Evolutionary conservation across 64 coral and sea anemone species (phyloP).

Genomic region (Dendronephthya gigantea): DNA sequence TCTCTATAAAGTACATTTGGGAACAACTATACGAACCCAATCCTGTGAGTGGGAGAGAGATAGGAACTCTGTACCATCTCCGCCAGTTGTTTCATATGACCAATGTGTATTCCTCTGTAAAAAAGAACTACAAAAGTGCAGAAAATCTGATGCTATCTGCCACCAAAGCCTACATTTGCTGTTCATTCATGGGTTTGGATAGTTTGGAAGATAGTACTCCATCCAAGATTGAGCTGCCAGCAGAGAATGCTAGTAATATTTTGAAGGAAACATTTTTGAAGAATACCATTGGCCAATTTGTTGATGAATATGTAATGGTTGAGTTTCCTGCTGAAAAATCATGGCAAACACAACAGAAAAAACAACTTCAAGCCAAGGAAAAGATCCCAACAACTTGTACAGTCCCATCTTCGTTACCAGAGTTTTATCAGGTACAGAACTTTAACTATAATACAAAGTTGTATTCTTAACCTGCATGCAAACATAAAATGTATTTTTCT

Average conservation of each 20-base stretch:
- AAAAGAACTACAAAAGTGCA: not conserved
- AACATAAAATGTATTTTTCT: no score
- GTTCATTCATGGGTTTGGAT: not conserved
- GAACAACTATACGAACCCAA: not conserved
- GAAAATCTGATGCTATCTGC: not conserved
- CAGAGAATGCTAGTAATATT: no score
- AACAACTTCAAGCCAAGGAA: no score
- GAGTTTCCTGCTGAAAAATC: no score
- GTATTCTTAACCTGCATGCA: no score
- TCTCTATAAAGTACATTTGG: not conserved
- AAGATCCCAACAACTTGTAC: not conserved
- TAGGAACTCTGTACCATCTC: not conserved
- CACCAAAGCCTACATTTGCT: slow-evolving; percentile 6
- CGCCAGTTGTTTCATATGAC: not conserved
- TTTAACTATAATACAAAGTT: not conserved
- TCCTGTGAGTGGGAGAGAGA: not conserved
- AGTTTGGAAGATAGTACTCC: not conserved
- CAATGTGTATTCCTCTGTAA: not conserved
- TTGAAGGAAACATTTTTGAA: no score
- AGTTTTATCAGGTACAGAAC: not conserved
- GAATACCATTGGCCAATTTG: no score
- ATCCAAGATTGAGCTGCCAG: not conserved
- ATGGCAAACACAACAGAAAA: no score
- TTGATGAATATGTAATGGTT: no score
- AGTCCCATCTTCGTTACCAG: not conserved